Conservation (phyloP, 1,140 invertebrate genomes). For the Lepidurus apus region DNA sequence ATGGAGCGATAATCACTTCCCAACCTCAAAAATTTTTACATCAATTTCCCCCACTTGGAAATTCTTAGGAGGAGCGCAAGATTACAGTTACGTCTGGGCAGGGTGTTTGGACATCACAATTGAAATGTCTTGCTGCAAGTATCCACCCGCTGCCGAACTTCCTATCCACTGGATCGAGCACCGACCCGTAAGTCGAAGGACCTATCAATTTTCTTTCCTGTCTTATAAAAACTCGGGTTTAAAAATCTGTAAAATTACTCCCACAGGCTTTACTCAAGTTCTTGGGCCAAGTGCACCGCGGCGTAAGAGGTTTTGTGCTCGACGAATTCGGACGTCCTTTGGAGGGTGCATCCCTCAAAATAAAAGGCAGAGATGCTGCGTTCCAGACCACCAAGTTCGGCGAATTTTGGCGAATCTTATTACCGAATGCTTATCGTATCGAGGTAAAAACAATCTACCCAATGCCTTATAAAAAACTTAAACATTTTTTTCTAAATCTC, state of each 20-base stretch:
- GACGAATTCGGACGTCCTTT: constrained; percentile 64
- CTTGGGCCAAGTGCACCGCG: constrained; percentile 43
- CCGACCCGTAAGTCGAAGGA: constrained; percentile 42
- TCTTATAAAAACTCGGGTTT: constrained; percentile 25
- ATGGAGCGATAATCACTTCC: neutral
- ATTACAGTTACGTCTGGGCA: constrained; percentile 60
- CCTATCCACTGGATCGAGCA: constrained; percentile 57
- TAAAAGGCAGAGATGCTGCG: constrained; percentile 78
- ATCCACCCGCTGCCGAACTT: constrained; percentile 50
- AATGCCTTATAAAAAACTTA: neutral
- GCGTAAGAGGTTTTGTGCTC: constrained; percentile 48
- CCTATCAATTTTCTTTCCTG: neutral
- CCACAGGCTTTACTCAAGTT: constrained; percentile 43
- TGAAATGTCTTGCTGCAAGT: constrained; percentile 61
- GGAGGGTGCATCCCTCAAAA: constrained; percentile 72
- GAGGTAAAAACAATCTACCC: constrained; percentile 55
- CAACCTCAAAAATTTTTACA: constrained; percentile 25
- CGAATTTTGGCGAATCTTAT: constrained; percentile 84
- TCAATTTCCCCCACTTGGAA: neutral
- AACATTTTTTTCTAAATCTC: neutral
- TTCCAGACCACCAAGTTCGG: constrained; percentile 85
- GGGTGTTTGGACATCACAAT: constrained; percentile 64
- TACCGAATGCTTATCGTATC: constrained; percentile 75
- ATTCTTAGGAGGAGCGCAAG: constrained; percentile 54
- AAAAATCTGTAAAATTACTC: constrained; percentile 35